Base-by-base conservation (phyloP, 2,888 invertebrate species). In the Callyntrura sp. region DNA sequence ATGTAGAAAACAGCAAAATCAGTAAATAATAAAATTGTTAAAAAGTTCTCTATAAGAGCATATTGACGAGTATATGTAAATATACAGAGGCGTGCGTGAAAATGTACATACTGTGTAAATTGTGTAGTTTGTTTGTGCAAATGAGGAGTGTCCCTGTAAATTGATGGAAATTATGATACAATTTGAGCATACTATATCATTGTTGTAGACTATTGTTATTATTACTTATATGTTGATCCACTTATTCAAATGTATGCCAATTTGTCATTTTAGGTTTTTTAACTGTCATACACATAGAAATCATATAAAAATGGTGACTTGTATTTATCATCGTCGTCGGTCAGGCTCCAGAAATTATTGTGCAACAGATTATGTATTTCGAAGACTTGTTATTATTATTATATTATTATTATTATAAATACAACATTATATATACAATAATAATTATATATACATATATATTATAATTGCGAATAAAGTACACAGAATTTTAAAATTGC, bases 341-440 rank as follows among this genome's bases (percentile, higher is more conserved):
- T 45, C 45, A 70, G 28, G 45, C 45, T 45, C 45, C 3, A 55
- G 28, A 43, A 43, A n/a, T 6, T n/a, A 28, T 1, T 48, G 65
- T 65, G 51, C 86, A 65, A 68, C 48, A 86, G 86, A 86, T 86
- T 86, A 86, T n/a, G n/a, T n/a, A n/a, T 86, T 86, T 81, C 86
- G 81, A 86, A 86, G 86, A 86, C 86, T 86, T 76, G 76, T 86
- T 79, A 81, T 86, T 86, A 79, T 76, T 68, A 57, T 48, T 55
- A 57, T 57, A 79, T 79, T 28, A 79, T 57, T 51, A 73, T 70
- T n/a, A n/a, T n/a, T 14, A n/a, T 78, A 78, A 51, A 70, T 43
- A 70, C 68, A 68, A 35, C 35, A 68, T 68, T 17, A n/a, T n/a
- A n/a, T n/a, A n/a, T n/a, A n/a, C n/a, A n/a, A n/a, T n/a, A n/a